Conservation (phyloP, 2,888 invertebrate species). For the Ecliptopera silaceata region DNA sequence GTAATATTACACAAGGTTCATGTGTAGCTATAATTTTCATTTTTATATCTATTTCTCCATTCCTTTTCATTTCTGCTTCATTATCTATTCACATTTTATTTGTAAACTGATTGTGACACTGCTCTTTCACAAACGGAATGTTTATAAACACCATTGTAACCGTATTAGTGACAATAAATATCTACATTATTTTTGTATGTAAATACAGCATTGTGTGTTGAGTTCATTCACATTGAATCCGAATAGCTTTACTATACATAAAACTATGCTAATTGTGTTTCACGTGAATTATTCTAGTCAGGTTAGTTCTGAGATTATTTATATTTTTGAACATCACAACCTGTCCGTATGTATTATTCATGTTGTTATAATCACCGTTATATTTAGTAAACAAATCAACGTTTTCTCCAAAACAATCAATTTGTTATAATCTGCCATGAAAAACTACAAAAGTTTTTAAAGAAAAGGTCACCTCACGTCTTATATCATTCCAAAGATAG, state of each 20-base stretch:
- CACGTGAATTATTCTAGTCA: conserved; percentile 52
- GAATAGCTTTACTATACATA: conserved; percentile 42
- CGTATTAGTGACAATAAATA: conserved; percentile 44
- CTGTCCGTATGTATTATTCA: neutral
- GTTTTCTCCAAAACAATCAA: conserved; percentile 24
- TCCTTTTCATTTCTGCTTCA: conserved; percentile 6
- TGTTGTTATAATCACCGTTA: neutral
- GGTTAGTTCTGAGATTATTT: conserved; percentile 27
- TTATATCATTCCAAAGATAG: neutral
- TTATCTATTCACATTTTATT: conserved; percentile 27
- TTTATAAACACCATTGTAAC: conserved; percentile 51
- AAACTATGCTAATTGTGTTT: conserved; percentile 36
- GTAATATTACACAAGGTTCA: conserved; percentile 2
- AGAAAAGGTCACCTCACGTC: conserved; percentile 31
- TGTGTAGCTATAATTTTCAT: neutral
- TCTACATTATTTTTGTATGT: conserved; percentile 51
- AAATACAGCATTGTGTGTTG: conserved; percentile 57
- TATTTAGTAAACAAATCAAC: conserved; percentile 1
- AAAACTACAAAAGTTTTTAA: conserved; percentile 38
- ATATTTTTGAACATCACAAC: neutral
- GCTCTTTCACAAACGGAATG: conserved; percentile 29
- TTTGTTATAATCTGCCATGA: conserved; percentile 33
- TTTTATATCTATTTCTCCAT: conserved; percentile 1
- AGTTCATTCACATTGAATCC: conserved; percentile 60
- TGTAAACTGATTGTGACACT: conserved; percentile 31